Percentiles rank a stretch among this genome's conserved stretches.
Conservation (phyloP, 2,113 vertebrate species). For the Anoplopoma fimbria region DNA sequence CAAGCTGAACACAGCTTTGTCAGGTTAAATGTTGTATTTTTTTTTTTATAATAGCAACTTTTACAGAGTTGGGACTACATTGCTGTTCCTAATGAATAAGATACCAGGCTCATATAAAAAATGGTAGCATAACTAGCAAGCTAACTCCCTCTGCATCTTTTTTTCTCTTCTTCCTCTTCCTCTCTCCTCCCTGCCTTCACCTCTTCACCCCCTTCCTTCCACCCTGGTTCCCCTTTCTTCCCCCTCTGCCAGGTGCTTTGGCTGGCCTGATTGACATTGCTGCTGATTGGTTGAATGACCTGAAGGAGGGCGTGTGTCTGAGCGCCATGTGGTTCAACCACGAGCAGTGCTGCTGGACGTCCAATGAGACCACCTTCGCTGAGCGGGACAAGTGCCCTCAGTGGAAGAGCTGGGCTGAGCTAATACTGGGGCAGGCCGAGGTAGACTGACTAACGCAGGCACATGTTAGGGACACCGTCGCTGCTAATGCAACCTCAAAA, state of each 20-base stretch:
- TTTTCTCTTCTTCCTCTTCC: neutral
- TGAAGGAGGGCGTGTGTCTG: slow-evolving; percentile 98
- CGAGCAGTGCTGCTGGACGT: slow-evolving; percentile 98
- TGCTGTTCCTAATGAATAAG: neutral
- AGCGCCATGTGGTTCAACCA: slow-evolving; percentile 98
- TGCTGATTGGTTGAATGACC: slow-evolving; percentile 98
- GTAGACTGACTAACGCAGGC: slow-evolving; percentile 78
- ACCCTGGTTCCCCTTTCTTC: neutral
- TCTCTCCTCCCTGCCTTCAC: slow-evolving; percentile 3
- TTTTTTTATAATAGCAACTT: too few species aligned
- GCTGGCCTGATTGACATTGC: slow-evolving; percentile 98
- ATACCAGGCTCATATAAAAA: neutral
- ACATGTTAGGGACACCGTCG: neutral
- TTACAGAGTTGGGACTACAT: neutral
- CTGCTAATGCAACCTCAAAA: neutral
- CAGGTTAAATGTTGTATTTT: too few species aligned
- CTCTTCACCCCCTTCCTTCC: neutral
- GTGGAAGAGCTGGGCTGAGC: slow-evolving; percentile 99
- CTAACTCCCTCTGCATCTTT: neutral
- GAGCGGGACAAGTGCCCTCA: slow-evolving; percentile 97
- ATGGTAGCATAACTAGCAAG: neutral
- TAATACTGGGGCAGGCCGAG: slow-evolving; percentile 97
- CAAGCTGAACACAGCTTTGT: too few species aligned
- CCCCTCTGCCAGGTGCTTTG: slow-evolving; percentile 88
- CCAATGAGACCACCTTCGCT: slow-evolving; percentile 95